Percentiles rank a stretch among this genome's conserved stretches.
phyloP scores from a whole-genome alignment of 2,888 invertebrate genomes.

The Hecatera dysodea region DNA sequence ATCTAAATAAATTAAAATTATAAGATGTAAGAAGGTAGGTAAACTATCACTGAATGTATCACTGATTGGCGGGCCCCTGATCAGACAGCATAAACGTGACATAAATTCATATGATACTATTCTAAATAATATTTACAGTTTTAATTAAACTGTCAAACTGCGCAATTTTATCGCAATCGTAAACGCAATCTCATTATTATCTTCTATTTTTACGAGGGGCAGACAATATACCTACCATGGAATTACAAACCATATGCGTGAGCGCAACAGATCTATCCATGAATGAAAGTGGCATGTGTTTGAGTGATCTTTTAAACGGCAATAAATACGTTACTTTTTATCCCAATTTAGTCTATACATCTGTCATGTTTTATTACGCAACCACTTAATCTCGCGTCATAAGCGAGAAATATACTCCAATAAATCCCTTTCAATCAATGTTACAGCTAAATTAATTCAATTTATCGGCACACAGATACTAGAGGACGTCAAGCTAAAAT shows the following conservation, averaged over 20 bases:
- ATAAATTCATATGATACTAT: conserved; percentile 5
- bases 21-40: neutral
- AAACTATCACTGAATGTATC: no score
- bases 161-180: conserved; percentile 64
- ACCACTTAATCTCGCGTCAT: conserved; percentile 20
- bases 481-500: conserved; percentile 26
- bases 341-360: conserved; percentile 60
- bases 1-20: neutral
- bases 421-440: conserved; percentile 31
- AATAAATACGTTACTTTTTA: conserved; percentile 64
- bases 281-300: conserved; percentile 79
- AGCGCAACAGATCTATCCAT: conserved; percentile 62
- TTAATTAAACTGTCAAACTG: conserved; percentile 47
- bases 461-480: conserved; percentile 18
- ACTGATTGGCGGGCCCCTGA: neutral
- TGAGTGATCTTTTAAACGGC: conserved; percentile 69
- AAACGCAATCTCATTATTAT: conserved; percentile 67
- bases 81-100: neutral
- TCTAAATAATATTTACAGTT: conserved; percentile 39
- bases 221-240: conserved; percentile 69
- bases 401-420: conserved; percentile 25
- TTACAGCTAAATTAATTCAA: conserved; percentile 37
- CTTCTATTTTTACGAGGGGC: conserved; percentile 68
- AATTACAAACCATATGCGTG: conserved; percentile 79
- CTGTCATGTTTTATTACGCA: conserved; percentile 55